phyloP scores from a whole-genome alignment of 2,888 invertebrate species.

The Orthonychiurus folsomi region DNA sequence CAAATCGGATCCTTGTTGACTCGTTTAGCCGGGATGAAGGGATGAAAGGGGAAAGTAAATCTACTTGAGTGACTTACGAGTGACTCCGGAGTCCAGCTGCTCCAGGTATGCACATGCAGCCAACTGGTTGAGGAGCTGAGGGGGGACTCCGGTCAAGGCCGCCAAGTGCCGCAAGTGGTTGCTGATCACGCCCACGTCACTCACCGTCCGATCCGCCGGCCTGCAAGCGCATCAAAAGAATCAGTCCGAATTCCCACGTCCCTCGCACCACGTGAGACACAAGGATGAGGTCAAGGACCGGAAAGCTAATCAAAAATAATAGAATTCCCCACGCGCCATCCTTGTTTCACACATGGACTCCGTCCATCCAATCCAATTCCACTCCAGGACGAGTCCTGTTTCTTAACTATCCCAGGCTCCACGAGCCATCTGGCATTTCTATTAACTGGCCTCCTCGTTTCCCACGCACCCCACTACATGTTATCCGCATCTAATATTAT shows the following conservation, averaged over 20 bases:
- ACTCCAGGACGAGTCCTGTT: not conserved
- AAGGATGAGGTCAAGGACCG: no score
- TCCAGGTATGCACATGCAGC: slow-evolving; percentile 61
- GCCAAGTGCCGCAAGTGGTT: slow-evolving; percentile 57
- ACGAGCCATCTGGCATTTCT: no score
- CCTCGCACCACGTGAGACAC: no score
- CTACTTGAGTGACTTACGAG: slow-evolving; percentile 52
- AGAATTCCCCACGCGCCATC: not conserved
- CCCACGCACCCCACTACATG: no score
- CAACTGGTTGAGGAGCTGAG: slow-evolving; percentile 61
- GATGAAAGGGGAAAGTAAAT: no score
- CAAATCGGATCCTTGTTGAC: no score
- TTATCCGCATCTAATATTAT: no score
- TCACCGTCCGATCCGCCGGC: slow-evolving; percentile 61
- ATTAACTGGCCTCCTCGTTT: no score
- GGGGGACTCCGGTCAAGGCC: slow-evolving; percentile 53
- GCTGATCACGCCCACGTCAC: slow-evolving; percentile 64
- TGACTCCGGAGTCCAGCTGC: slow-evolving; percentile 65
- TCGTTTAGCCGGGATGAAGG: no score
- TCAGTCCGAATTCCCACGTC: no score
- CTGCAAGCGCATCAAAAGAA: slow-evolving; percentile 45
- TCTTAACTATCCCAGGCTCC: no score
- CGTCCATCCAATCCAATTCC: not conserved
- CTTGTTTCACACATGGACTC: not conserved
- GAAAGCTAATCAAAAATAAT: no score